Conservation (phyloP, 2,888 invertebrate genomes). For the Lagria hirta region DNA sequence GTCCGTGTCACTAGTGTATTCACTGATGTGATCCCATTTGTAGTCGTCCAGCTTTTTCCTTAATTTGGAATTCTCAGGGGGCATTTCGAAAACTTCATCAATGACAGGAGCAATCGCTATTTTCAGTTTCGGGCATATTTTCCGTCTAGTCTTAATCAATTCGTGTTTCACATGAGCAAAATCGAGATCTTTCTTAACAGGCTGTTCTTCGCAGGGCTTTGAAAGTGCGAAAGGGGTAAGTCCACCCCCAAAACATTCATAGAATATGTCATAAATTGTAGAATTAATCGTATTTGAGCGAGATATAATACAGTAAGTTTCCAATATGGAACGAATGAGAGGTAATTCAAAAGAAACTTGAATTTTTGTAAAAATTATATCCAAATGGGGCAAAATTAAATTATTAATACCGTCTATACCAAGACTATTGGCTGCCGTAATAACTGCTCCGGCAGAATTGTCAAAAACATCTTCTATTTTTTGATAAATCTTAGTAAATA, state of each 20-base stretch:
- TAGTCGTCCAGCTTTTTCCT: constrained; percentile 29
- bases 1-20: constrained; percentile 31
- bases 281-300: constrained; percentile 19
- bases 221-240: constrained; percentile 38
- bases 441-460: constrained; percentile 39
- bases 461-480: constrained; percentile 37
- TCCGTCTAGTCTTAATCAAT: constrained; percentile 36
- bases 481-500: constrained; percentile 44
- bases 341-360: constrained; percentile 29
- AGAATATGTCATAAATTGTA: constrained; percentile 36
- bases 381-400: constrained; percentile 43
- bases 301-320: constrained; percentile 28
- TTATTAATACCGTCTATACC: constrained; percentile 43
- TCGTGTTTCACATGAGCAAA: constrained; percentile 35
- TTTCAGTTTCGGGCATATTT: constrained; percentile 21
- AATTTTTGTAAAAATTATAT: constrained; percentile 37
- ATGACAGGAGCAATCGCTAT: not conserved
- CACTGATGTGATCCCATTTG: constrained; percentile 22
- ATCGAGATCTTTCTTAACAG: constrained; percentile 31
- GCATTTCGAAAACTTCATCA: constrained; percentile 37
- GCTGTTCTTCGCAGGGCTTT: constrained; percentile 15
- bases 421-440: constrained; percentile 44
- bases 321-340: constrained; percentile 39
- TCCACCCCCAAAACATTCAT: constrained; percentile 36
- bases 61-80: constrained; percentile 29